phyloP scores from a whole-genome alignment of 2,797 vertebrate genomes.

The Coendou prehensilis region DNA sequence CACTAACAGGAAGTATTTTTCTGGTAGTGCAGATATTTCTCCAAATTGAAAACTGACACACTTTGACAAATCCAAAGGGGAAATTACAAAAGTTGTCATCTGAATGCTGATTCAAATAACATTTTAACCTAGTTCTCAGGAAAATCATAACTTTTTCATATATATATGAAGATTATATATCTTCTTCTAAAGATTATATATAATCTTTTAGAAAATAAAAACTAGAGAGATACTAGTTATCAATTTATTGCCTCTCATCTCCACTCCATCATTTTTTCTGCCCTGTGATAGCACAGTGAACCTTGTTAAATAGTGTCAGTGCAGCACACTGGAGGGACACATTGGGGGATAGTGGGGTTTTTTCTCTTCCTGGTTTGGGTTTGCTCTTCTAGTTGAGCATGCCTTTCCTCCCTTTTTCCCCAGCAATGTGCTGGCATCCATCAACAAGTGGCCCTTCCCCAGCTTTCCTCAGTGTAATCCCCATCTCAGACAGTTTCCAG shows the following conservation, averaged over 20 bases:
- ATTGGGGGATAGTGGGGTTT: not conserved
- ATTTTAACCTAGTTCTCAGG: conserved; percentile 33
- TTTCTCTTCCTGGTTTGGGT: not conserved
- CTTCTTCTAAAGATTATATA: not conserved
- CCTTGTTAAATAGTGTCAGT: not conserved
- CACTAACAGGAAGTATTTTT: conserved; percentile 16
- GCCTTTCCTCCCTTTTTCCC: not conserved
- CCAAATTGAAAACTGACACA: conserved; percentile 45
- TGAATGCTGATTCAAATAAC: conserved; percentile 40
- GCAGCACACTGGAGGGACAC: not conserved
- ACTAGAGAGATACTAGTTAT: not conserved
- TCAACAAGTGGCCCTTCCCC: not conserved
- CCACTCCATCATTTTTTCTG: not conserved
- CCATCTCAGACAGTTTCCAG: not conserved
- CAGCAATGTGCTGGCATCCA: not conserved
- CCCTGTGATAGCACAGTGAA: not conserved
- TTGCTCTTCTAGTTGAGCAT: not conserved
- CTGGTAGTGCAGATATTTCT: not conserved
- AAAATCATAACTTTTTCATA: conserved; percentile 13
- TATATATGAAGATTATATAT: too few species aligned
- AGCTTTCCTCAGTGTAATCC: not conserved
- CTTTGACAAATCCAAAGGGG: conserved; percentile 9
- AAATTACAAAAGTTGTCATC: conserved; percentile 21
- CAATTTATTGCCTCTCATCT: not conserved
- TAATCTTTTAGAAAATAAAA: conserved; percentile 30